A percentile compares a stretch with the other conserved stretches of the same genome.
These are phyloP conservation scores for Watsonalla binaria DNA, from an alignment of 2,888 invertebrate species.

Conservation along the genomic window DNA sequence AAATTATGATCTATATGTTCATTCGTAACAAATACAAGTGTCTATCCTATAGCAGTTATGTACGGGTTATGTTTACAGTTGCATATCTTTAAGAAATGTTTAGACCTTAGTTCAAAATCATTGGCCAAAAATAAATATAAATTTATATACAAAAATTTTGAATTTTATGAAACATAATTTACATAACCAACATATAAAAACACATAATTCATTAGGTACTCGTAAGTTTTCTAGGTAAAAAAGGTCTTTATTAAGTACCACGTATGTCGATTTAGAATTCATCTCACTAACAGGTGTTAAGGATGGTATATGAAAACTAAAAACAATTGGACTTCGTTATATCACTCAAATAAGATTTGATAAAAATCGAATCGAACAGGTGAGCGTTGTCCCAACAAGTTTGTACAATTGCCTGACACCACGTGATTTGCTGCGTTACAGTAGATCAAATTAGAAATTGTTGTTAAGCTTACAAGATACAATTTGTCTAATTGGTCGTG, in stretches of 20 bases:
- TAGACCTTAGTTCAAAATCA: background rate
- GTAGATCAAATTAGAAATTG: conserved; percentile 27
- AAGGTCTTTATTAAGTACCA: conserved; percentile 14
- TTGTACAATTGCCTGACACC: conserved; percentile 47
- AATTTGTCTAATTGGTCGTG: conserved; percentile 17
- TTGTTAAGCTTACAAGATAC: conserved; percentile 12
- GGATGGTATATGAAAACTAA: conserved; percentile 10
- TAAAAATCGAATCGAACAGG: conserved; percentile 52
- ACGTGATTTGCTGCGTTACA: conserved; percentile 34
- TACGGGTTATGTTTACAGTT: conserved; percentile 13
- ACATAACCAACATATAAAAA: background rate
- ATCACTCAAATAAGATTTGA: conserved; percentile 60
- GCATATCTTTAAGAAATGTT: background rate
- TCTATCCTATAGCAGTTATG: conserved; percentile 14
- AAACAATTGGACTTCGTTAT: conserved; percentile 28
- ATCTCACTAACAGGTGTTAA: conserved; percentile 6
- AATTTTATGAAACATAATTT: conserved; percentile 1
- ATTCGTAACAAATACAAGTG: conserved; percentile 20
- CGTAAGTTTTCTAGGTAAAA: conserved; percentile 11
- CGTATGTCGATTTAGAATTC: conserved; percentile 9
- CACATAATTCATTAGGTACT: background rate
- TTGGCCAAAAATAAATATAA: background rate
- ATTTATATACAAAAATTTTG: conserved; percentile 3
- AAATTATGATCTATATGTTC: conserved; percentile 25
- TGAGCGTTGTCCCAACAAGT: conserved; percentile 44